A percentile compares a stretch with the other conserved stretches of the same genome.
These are phyloP conservation scores for Diplosoma virens DNA, from an alignment of 23 tunicate genomes.

Conservation along the genomic window DNA sequence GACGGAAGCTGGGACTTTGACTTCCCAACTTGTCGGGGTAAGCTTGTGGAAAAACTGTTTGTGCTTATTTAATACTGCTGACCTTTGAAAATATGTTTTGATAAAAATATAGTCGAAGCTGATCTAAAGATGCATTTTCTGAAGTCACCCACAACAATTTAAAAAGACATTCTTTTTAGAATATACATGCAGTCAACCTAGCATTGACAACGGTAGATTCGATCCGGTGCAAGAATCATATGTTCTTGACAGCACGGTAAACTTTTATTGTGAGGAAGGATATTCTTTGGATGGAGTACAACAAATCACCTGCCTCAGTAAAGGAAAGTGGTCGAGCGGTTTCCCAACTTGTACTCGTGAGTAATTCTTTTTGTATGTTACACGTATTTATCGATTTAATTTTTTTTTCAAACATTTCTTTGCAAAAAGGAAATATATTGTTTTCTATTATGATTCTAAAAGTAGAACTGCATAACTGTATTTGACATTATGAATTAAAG, in stretches of 20 bases:
- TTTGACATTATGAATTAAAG: no score
- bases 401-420: no score
- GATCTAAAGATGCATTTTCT: no score
- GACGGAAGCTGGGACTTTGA: neutral
- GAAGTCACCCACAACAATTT: no score
- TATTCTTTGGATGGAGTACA: conserved; percentile 10
- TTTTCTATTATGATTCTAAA: no score
- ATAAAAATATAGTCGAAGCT: no score
- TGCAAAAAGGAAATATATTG: no score
- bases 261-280: conserved; percentile 43
- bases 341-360: neutral
- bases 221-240: neutral
- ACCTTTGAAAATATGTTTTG: neutral
- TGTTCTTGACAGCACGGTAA: neutral
- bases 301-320: neutral
- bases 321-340: conserved; percentile 5
- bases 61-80: neutral
- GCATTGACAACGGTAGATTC: neutral
- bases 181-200: neutral
- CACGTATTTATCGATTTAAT: no score
- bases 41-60: neutral
- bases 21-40: neutral
- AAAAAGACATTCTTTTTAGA: neutral
- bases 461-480: no score
- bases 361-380: neutral